Evolutionary conservation across 2,113 vertebrate species (phyloP).

Genomic region (Hymenochirus boettgeri): DNA sequence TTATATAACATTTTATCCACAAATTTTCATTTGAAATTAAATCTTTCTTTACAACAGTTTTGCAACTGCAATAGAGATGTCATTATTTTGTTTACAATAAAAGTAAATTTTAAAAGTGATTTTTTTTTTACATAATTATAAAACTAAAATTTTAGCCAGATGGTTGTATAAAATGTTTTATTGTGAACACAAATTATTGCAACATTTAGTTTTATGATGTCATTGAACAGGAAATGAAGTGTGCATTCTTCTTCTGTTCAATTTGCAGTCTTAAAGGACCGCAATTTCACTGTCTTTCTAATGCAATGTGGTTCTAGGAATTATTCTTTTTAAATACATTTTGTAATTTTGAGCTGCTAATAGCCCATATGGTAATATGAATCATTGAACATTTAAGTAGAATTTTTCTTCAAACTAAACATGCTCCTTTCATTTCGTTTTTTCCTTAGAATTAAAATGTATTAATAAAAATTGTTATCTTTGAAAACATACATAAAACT

Average conservation of each 20-base stretch:
- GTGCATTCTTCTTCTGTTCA: constrained; percentile 44
- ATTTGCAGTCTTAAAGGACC: constrained; percentile 27
- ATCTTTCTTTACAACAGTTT: not conserved
- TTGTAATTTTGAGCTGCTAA: constrained; percentile 2
- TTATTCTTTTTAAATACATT: constrained; percentile 9
- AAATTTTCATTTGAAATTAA: no score
- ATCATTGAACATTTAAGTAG: not conserved
- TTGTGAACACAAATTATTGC: constrained; percentile 22
- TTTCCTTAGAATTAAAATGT: no score
- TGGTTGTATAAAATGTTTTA: constrained; percentile 12
- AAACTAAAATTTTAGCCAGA: constrained; percentile 9
- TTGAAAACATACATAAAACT: no score
- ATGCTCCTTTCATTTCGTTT: no score
- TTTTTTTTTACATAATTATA: not conserved
- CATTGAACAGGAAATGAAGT: constrained; percentile 24
- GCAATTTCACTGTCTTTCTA: not conserved
- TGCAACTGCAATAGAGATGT: not conserved
- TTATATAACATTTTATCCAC: no score
- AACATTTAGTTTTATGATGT: constrained; percentile 27
- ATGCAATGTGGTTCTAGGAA: constrained; percentile 4
- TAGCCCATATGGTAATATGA: not conserved
- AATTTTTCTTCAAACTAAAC: not conserved
- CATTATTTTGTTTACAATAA: not conserved
- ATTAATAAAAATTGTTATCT: no score
- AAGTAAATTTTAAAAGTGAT: not conserved